Conservation (phyloP, 1,140 invertebrate genomes). For the Bombus superbus region DNA sequence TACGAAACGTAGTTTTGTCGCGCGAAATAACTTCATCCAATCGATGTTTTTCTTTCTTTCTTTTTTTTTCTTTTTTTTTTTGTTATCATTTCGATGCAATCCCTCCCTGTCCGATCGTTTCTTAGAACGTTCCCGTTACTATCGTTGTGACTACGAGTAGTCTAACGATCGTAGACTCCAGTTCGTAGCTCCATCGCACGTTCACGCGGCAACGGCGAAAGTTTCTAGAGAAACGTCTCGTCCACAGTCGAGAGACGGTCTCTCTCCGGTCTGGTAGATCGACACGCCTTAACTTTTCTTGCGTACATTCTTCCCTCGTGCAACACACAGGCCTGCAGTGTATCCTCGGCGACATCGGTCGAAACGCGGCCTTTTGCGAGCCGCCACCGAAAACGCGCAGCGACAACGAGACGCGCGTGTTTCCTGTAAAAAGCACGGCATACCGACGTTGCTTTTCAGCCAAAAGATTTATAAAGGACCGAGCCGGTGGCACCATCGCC, state of each 20-base stretch:
- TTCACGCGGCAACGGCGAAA: constrained; percentile 42
- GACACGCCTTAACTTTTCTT: constrained; percentile 58
- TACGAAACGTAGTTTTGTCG: not conserved
- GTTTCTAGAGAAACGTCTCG: constrained; percentile 51
- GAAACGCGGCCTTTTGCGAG: constrained; percentile 2
- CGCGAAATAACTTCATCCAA: not conserved
- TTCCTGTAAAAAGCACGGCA: constrained; percentile 45
- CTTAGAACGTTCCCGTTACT: not conserved
- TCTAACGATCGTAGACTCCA: not conserved
- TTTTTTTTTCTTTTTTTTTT: too few relatives aligned
- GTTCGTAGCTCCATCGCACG: not conserved
- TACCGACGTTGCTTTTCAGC: constrained; percentile 24
- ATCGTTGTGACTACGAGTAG: not conserved
- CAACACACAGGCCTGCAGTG: constrained; percentile 15
- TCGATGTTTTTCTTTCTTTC: not conserved
- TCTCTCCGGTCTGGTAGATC: constrained; percentile 30
- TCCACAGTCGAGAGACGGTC: constrained; percentile 12
- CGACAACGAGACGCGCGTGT: constrained; percentile 23
- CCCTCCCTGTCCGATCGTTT: not conserved
- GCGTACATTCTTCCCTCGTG: constrained; percentile 55
- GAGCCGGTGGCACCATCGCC: not conserved
- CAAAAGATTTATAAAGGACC: constrained; percentile 49
- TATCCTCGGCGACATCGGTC: not conserved
- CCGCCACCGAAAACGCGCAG: constrained; percentile 36
- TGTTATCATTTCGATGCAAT: too few relatives aligned